These are phyloP conservation scores for Physocephala rufipes DNA, from an alignment of 2,888 invertebrate genomes.

Conservation along the genomic window DNA sequence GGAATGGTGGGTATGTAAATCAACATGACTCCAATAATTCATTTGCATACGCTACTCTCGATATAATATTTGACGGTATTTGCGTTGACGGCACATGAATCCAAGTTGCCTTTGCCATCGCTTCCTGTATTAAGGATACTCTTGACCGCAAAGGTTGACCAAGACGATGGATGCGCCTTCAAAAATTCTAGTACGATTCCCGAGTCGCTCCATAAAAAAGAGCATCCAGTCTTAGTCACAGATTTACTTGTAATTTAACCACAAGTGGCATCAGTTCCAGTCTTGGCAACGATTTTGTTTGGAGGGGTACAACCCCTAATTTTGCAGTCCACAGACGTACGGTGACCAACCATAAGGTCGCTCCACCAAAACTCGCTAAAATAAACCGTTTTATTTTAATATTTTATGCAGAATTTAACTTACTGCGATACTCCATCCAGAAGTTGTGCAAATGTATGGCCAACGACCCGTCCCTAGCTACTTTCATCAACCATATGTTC, in stretches of 20 bases:
- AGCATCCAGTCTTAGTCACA: conserved; percentile 16
- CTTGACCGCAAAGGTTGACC: conserved; percentile 42
- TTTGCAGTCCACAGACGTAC: conserved; percentile 37
- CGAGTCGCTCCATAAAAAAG: conserved; percentile 39
- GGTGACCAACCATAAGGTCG: conserved; percentile 25
- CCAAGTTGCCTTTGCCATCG: too few relatives aligned
- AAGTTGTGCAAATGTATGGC: conserved; percentile 9
- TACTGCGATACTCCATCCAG: neutral
- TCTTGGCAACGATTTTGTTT: conserved; percentile 37
- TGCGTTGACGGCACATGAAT: too few relatives aligned
- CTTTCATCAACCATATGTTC: conserved; percentile 1
- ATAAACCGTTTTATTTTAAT: too few relatives aligned
- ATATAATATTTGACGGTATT: too few relatives aligned
- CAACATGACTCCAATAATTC: too few relatives aligned
- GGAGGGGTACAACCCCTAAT: conserved; percentile 39
- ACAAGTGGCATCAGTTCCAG: conserved; percentile 36
- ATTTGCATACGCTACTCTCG: too few relatives aligned
- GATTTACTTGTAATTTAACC: conserved; percentile 30
- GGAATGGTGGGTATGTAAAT: too few relatives aligned
- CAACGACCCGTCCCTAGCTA: conserved; percentile 37
- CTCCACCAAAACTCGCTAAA: conserved; percentile 1
- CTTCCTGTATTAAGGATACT: conserved; percentile 28
- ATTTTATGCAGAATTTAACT: neutral
- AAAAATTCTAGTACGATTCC: conserved; percentile 42
- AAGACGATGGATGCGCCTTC: conserved; percentile 41